Evolutionary conservation across 2,797 vertebrate genomes (phyloP).

Genomic region (Amniataba percoides): DNA sequence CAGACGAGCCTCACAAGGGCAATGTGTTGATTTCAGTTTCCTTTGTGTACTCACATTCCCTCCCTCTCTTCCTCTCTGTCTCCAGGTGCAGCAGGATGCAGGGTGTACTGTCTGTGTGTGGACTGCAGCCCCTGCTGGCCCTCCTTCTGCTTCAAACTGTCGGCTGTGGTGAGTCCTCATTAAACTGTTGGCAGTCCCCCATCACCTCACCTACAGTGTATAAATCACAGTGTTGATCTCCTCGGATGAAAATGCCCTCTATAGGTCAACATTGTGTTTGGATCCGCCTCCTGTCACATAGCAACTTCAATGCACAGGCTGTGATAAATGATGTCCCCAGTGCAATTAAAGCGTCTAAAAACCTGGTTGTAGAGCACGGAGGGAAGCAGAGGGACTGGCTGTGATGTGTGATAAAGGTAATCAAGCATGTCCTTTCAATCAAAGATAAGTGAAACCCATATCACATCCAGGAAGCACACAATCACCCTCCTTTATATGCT

Average conservation of each 20-base stretch:
- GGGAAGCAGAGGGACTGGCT: not conserved
- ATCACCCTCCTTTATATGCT: not conserved
- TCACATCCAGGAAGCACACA: constrained; percentile 15
- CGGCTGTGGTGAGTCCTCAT: constrained; percentile 81
- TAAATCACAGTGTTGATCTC: not conserved
- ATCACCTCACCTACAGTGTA: constrained; percentile 17
- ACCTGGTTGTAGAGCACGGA: constrained; percentile 1
- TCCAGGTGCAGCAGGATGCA: constrained; percentile 84
- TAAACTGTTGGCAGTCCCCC: constrained; percentile 36
- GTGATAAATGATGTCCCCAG: constrained; percentile 20
- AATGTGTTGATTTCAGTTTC: constrained; percentile 42
- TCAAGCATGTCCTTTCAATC: constrained; percentile 43
- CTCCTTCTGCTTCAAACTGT: constrained; percentile 79
- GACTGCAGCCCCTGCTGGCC: constrained; percentile 80
- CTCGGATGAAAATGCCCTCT: not conserved
- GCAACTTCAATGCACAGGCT: constrained; percentile 7
- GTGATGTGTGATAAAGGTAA: constrained; percentile 44
- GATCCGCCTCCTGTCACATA: constrained; percentile 22
- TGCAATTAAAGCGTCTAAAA: constrained; percentile 28
- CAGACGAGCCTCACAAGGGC: constrained; percentile 32
- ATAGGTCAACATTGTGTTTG: constrained; percentile 10
- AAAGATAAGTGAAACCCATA: constrained; percentile 20
- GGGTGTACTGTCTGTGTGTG: constrained; percentile 62
- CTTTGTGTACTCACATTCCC: constrained; percentile 57
- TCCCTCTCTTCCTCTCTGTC: constrained; percentile 52